A percentile compares a stretch with the other conserved stretches of the same genome.
These are phyloP conservation scores for Paraescarpia echinospica DNA, from an alignment of 1,140 invertebrate genomes.

Conservation along the genomic window DNA sequence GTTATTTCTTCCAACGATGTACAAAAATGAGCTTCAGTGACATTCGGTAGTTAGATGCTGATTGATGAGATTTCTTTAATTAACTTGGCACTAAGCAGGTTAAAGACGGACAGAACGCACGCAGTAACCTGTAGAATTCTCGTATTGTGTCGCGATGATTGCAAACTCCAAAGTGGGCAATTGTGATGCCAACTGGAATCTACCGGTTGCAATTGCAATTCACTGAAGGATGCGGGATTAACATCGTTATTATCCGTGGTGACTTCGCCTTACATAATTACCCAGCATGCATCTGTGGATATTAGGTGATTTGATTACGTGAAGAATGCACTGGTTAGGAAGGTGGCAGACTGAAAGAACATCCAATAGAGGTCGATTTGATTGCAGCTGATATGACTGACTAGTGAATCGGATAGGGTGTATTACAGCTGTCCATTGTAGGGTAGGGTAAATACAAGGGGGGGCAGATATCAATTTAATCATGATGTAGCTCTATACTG, in stretches of 20 bases:
- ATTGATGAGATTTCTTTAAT: not conserved
- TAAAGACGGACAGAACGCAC: not conserved
- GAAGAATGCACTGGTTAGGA: not conserved
- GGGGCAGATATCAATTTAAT: not conserved
- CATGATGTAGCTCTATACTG: not conserved
- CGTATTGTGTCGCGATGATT: not conserved
- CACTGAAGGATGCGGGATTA: not conserved
- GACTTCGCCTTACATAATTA: not conserved
- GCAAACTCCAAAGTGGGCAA: not conserved
- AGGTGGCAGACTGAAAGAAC: not conserved
- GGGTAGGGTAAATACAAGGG: not conserved
- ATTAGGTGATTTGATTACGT: not conserved
- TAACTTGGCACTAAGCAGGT: not conserved
- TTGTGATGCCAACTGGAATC: not conserved
- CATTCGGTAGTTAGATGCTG: not conserved
- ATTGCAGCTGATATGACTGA: not conserved
- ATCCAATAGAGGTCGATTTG: not conserved
- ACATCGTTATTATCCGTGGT: not conserved
- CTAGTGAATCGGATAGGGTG: not conserved
- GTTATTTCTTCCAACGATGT: not conserved
- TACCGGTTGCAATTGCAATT: not conserved
- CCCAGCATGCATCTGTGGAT: not conserved
- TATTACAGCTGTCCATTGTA: not conserved
- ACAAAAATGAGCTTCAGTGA: not conserved
- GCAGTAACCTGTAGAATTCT: not conserved